phyloP scores from a whole-genome alignment of 64 coral and sea anemone genomes.

The Montipora capricornis region DNA sequence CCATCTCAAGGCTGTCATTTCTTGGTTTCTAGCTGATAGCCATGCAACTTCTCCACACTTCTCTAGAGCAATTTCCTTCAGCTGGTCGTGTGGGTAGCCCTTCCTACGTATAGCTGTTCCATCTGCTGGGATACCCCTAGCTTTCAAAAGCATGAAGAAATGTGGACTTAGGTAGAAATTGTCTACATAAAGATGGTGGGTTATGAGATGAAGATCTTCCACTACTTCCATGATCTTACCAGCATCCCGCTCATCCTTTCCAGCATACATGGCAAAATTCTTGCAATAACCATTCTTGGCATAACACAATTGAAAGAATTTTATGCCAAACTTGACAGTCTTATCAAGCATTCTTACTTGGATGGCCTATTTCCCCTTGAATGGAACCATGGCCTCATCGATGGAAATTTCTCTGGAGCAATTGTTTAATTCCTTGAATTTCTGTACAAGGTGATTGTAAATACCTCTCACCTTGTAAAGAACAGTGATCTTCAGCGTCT shows the following conservation, averaged over 20 bases:
- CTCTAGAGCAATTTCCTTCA: too few relatives aligned
- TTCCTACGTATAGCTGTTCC: too few relatives aligned
- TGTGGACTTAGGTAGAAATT: neutral
- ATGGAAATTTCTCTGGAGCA: slow-evolving; percentile 47
- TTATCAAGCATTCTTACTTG: slow-evolving; percentile 60
- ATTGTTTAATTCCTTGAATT: slow-evolving; percentile 19
- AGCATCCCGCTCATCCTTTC: slow-evolving; percentile 47
- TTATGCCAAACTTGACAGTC: slow-evolving; percentile 40
- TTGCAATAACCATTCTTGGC: slow-evolving; percentile 55
- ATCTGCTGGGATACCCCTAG: neutral
- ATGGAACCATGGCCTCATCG: slow-evolving; percentile 64
- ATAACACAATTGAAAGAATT: slow-evolving; percentile 59
- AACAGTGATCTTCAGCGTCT: neutral
- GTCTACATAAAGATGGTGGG: slow-evolving; percentile 11
- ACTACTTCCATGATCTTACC: slow-evolving; percentile 41
- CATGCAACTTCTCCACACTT: too few relatives aligned
- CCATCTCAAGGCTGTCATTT: too few relatives aligned
- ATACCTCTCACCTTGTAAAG: slow-evolving; percentile 48
- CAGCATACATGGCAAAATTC: slow-evolving; percentile 50
- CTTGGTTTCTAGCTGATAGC: too few relatives aligned
- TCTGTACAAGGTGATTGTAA: slow-evolving; percentile 26
- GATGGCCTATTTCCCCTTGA: slow-evolving; percentile 43
- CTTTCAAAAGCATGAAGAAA: neutral
- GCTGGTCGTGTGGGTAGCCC: too few relatives aligned
- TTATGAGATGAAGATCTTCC: slow-evolving; percentile 4